A percentile compares a stretch with the other conserved stretches of the same genome.
phyloP scores from a whole-genome alignment of 2,888 invertebrate species.

The Chironomus tentans region DNA sequence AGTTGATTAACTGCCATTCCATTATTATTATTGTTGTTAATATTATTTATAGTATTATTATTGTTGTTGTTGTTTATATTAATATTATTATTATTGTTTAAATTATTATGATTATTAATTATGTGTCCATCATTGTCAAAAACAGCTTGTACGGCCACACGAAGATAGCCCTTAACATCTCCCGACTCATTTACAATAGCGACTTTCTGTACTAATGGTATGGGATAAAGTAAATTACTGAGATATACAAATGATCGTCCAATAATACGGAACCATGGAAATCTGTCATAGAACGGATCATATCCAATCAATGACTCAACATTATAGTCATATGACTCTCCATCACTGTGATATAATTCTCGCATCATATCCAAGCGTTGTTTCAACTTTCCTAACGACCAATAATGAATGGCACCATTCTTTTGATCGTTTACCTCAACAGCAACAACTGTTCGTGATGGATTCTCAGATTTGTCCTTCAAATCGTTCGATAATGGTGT shows the following conservation, averaged over 20 bases:
- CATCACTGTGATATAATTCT: conserved; percentile 99
- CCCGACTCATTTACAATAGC: conserved; percentile 95
- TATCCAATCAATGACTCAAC: conserved; percentile 83
- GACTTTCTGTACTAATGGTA: conserved; percentile 92
- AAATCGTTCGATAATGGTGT: conserved; percentile 91
- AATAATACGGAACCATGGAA: conserved; percentile 99
- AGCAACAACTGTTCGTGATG: conserved; percentile 87
- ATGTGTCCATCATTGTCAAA: conserved; percentile 51
- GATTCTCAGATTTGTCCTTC: conserved; percentile 44
- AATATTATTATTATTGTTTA: neutral
- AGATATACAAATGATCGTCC: conserved; percentile 96
- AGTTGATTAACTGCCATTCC: conserved; percentile 88
- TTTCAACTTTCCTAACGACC: conserved; percentile 97
- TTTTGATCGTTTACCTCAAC: conserved; percentile 98
- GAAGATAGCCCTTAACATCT: conserved; percentile 91
- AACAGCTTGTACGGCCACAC: conserved; percentile 94
- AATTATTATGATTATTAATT: conserved; percentile 1
- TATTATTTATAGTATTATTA: conserved; percentile 12
- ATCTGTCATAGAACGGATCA: conserved; percentile 98
- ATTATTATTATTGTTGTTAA: conserved; percentile 68
- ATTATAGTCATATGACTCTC: conserved; percentile 92
- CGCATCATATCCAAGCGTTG: conserved; percentile 97
- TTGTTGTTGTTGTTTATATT: neutral
- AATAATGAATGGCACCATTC: conserved; percentile 98
- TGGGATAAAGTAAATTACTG: conserved; percentile 93